Conservation (phyloP, 2,797 vertebrate genomes). For the Danio jaintianensis region DNA sequence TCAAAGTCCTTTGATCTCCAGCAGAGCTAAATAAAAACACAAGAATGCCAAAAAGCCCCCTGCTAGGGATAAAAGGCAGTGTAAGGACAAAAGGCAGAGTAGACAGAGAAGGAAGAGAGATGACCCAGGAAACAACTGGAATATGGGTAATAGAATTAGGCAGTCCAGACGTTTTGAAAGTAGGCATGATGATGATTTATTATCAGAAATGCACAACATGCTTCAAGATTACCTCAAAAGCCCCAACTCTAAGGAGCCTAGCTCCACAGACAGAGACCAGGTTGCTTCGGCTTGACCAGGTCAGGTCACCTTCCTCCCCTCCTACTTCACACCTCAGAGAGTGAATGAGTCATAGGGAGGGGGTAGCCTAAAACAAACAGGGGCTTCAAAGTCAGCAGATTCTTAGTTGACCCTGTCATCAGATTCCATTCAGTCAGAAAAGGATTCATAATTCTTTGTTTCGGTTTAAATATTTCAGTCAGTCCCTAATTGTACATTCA, state of each 20-base stretch:
- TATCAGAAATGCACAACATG: neutral
- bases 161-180: too few relatives aligned
- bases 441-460: neutral
- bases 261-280: neutral
- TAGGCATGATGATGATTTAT: neutral
- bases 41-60: too few relatives aligned
- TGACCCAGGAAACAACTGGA: too few relatives aligned
- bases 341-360: neutral
- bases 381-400: neutral
- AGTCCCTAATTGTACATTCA: too few relatives aligned
- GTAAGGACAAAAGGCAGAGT: too few relatives aligned
- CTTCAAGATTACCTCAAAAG: neutral
- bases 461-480: too few relatives aligned
- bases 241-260: neutral
- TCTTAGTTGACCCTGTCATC: neutral
- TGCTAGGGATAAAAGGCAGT: too few relatives aligned
- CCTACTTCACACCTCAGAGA: too few relatives aligned
- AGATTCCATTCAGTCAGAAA: neutral
- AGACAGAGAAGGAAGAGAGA: too few relatives aligned
- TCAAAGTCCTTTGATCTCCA: too few relatives aligned
- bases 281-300: neutral
- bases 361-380: neutral
- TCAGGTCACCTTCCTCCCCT: neutral
- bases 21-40: too few relatives aligned
- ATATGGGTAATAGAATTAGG: too few relatives aligned